Evolutionary conservation across 1,140 invertebrate species (phyloP).

Genomic region (Teleopsis dalmanni): DNA sequence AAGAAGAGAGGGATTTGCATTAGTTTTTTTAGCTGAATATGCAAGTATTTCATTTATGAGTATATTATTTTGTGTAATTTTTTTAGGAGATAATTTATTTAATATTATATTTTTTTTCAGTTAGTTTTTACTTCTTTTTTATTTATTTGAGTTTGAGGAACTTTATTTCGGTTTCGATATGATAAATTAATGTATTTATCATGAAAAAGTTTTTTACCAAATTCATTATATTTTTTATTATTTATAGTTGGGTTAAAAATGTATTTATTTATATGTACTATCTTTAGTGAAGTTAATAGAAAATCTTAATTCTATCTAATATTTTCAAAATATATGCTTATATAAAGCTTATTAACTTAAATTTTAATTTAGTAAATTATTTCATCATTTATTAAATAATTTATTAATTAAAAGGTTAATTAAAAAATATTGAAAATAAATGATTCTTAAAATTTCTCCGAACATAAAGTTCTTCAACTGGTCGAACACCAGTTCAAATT

Average conservation of each 20-base stretch:
- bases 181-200: constrained; percentile 43
- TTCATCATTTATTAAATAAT: constrained; percentile 52
- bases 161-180: constrained; percentile 24
- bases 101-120: constrained; percentile 46
- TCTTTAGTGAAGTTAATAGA: constrained; percentile 50
- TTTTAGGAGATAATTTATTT: constrained; percentile 51
- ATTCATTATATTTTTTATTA: constrained; percentile 46
- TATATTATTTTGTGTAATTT: constrained; percentile 49
- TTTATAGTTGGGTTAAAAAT: constrained; percentile 42
- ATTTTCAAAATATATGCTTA: constrained; percentile 60
- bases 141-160: constrained; percentile 21
- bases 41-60: constrained; percentile 60
- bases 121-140: constrained; percentile 48
- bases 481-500: too few relatives aligned
- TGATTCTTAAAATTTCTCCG: too few relatives aligned
- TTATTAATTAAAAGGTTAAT: constrained; percentile 51
- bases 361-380: constrained; percentile 46
- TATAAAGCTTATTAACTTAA: constrained; percentile 51
- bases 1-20: constrained; percentile 57
- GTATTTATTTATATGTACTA: constrained; percentile 30
- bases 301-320: constrained; percentile 49
- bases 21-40: constrained; percentile 69
- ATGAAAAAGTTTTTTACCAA: constrained; percentile 40
- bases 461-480: too few relatives aligned
- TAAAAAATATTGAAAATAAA: too few relatives aligned